Evolutionary conservation across 2,797 vertebrate genomes (phyloP), one percentile per base, ranked within the genome.

Genomic region (Acipenser ruthenus): DNA sequence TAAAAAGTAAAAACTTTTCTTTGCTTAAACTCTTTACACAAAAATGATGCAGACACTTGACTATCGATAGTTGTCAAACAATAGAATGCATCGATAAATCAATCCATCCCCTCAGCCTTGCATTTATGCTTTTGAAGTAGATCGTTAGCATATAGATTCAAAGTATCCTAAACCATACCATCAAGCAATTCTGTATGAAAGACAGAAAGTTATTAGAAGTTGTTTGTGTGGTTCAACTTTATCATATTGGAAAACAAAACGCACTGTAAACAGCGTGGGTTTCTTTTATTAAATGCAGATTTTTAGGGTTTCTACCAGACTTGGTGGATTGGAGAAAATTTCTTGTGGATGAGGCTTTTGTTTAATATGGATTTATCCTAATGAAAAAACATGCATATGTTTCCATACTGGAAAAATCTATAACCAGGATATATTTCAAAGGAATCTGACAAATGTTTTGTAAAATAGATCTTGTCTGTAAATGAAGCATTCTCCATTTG

Each of bases 231-330:
- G 23, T 67, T 60, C 60, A 23, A 51, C 49, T 23, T 37, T 53
- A 50, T 62, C 60, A 18, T 67, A 12, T 68, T 58, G 48, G 62
- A 62, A 68, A 62, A 8, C 37, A 49, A 55, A 61, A 62, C 51
- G 6, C 1, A 48, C n/a, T 48, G 48, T 23, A 49, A 64, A 68
- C 13, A 67, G 50, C 62, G 48, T 58, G 13, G 51, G 47, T 56
- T 55, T 68, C 37, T 13, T 64, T 67, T 63, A 60, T 67, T 63
- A 63, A 11, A 47, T 62, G 7, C 66, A 60, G 7, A 53, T 51
- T 70, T 48, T 15, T 1, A 61, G 37, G 50, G 51, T 68, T 68
- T 51, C 67, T 51, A 15, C 51, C 37, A 10, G 52, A 63, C 53
- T 7, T 48, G 62, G 61, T 15, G 8, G 6, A 68, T 51, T 37